Evolutionary conservation across 2,113 vertebrate species (phyloP), one percentile per base, ranked within the genome.

Genomic region (Amblyopsis rosae): DNA sequence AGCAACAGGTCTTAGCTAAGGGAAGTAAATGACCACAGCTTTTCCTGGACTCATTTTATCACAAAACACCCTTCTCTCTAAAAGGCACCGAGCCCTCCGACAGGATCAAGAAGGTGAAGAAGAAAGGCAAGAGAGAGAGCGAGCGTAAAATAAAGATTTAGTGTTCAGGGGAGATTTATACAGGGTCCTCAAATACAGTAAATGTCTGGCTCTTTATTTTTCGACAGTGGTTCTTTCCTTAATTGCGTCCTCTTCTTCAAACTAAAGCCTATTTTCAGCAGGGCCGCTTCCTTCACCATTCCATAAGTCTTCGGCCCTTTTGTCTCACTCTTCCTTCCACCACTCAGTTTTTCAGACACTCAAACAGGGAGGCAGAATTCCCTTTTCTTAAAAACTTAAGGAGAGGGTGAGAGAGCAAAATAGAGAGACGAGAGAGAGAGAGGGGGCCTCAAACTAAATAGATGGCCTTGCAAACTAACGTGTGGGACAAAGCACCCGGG

Each of bases 261-360:
- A 77, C 74, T 75, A 60, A 88, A 80, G 82, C 70, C 81, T 60
- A 74, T 62, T 55, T 64, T 78, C 88, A 69, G 72, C 65, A 84
- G 46, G 9, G 53, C 74, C 19, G 55, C 86, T 88, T 84, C 84
- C 86, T 86, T 89, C 67, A 17, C 84, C 78, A 83, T 89, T 86
- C 86, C 86, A 89, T 86, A 90, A 88, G 87, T 75, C 70, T 81
- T 70, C 67, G 66, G 67, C 57, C 71, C 78, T 83, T 91, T 89
- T 92, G 85, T 89, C 83, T 86, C 82, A 76, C 82, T 80, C 85
- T 88, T 90, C 88, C 83, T 86, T 87, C 82, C 76, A 87, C 80
- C 76, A 67, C 73, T 83, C 74, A 77, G 59, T 60, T 71, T 71
- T 80, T 83, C 78, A 81, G 68, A 51, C 70, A 15, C 70, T 76